Conservation (phyloP, 2,797 vertebrate species). For the Monodelphis domestica region DNA sequence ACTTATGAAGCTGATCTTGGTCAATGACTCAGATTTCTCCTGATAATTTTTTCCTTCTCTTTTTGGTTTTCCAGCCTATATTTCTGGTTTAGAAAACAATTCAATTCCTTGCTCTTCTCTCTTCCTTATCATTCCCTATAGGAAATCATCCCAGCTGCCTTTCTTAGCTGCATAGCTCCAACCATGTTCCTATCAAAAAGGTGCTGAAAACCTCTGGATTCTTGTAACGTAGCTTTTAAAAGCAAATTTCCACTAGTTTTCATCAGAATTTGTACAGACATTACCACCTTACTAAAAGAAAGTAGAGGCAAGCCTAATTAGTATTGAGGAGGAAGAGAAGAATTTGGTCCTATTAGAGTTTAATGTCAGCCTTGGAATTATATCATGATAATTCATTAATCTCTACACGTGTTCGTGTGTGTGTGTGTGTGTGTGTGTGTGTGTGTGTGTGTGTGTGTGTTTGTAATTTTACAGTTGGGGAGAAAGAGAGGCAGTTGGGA, state of each 20-base stretch:
- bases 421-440: not conserved
- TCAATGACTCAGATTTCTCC: not conserved
- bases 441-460: not conserved
- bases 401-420: not conserved
- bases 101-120: constrained; percentile 29
- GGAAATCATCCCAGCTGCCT: not conserved
- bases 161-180: not conserved
- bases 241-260: not conserved
- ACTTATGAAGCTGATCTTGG: not conserved
- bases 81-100: not conserved
- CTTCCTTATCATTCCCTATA: not conserved
- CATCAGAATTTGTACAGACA: not conserved
- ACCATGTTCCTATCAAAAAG: not conserved
- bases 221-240: not conserved
- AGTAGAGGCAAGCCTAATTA: not conserved
- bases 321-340: not conserved
- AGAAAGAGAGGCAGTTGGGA: not conserved
- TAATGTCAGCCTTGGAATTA: not conserved
- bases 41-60: constrained; percentile 16
- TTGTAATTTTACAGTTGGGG: not conserved
- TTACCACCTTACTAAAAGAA: not conserved
- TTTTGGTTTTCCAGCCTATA: not conserved
- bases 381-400: not conserved
- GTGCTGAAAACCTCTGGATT: not conserved
- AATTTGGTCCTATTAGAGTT: not conserved